These are phyloP conservation scores for Nasonia giraulti DNA, from an alignment of 1,140 invertebrate species.

Conservation along the genomic window DNA sequence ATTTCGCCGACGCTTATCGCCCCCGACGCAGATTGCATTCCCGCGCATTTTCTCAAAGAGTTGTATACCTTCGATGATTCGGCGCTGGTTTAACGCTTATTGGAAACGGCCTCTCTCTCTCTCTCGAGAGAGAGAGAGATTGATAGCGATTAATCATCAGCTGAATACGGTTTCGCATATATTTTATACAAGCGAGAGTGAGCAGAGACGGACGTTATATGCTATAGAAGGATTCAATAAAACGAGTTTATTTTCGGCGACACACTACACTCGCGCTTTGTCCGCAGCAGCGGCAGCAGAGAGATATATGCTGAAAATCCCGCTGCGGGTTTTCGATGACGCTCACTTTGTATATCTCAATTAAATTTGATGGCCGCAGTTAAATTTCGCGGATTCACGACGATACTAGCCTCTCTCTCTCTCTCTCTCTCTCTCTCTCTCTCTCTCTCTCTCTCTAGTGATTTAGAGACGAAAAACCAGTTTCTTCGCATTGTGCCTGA, in stretches of 20 bases:
- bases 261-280: background rate
- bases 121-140: background rate
- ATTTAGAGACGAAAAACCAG: slow-evolving; percentile 12
- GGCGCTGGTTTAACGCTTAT: slow-evolving; percentile 6
- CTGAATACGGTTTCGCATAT: no score
- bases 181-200: background rate
- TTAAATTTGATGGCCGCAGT: slow-evolving; percentile 40
- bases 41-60: background rate
- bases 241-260: slow-evolving; percentile 48
- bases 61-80: background rate
- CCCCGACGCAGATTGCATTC: slow-evolving; percentile 69
- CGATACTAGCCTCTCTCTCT: background rate
- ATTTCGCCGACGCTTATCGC: slow-evolving; percentile 63
- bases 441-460: background rate
- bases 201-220: background rate
- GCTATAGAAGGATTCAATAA: slow-evolving; percentile 25
- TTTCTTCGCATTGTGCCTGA: slow-evolving; percentile 21
- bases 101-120: background rate
- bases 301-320: slow-evolving; percentile 32
- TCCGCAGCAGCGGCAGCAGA: background rate
- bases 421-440: background rate
- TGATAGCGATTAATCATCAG: no score
- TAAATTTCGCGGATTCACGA: slow-evolving; percentile 26
- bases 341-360: slow-evolving; percentile 43
- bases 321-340: slow-evolving; percentile 17